phyloP scores from a whole-genome alignment of 1,140 invertebrate genomes.

The Drosophila sp. region DNA sequence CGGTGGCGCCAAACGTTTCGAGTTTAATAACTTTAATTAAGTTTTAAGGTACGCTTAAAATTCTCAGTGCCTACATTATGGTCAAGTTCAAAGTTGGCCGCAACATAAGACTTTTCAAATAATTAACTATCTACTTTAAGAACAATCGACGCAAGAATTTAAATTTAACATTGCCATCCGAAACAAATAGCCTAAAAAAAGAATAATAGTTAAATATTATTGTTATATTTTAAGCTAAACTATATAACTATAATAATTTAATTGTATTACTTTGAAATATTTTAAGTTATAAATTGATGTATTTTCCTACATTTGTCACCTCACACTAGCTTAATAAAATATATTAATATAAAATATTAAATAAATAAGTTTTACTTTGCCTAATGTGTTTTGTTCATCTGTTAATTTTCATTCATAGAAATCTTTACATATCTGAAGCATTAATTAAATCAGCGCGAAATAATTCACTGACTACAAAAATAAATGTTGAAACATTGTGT shows the following conservation, averaged over 20 bases:
- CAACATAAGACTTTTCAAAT: constrained; percentile 1
- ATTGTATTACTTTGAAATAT: no score
- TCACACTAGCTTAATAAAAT: no score
- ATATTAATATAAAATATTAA: background rate
- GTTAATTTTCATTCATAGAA: constrained; percentile 73
- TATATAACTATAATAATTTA: no score
- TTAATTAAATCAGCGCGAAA: constrained; percentile 62
- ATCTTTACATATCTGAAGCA: constrained; percentile 63
- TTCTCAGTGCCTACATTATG: background rate
- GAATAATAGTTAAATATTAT: no score
- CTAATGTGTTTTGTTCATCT: constrained; percentile 5
- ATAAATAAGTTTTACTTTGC: background rate
- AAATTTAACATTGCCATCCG: no score
- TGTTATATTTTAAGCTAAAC: no score
- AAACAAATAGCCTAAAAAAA: no score
- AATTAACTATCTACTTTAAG: no score
- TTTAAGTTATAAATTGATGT: no score
- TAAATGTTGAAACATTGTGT: constrained; percentile 24
- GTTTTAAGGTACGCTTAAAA: constrained; percentile 57
- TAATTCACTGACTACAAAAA: constrained; percentile 68
- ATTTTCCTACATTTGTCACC: no score
- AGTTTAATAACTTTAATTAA: constrained; percentile 79
- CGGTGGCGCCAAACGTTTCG: constrained; percentile 73
- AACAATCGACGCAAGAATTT: no score
- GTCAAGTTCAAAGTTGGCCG: constrained; percentile 24